A percentile compares a stretch with the other conserved stretches of the same genome.
phyloP scores from a whole-genome alignment of 2,888 invertebrate genomes.

The Vandiemenella viatica region DNA sequence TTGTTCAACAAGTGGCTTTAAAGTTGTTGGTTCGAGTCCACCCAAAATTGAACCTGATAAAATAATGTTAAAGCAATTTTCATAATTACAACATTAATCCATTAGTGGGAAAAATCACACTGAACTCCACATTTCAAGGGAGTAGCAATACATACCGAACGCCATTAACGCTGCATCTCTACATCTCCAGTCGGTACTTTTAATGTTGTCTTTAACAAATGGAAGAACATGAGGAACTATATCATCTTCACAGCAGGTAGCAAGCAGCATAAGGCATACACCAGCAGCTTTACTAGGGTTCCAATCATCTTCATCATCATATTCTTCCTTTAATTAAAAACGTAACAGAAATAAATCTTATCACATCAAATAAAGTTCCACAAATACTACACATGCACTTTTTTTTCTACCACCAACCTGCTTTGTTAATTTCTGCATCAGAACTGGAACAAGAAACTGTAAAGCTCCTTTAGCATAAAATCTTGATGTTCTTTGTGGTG shows the following conservation, averaged over 20 bases:
- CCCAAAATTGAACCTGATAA: slow-evolving; percentile 55
- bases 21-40: slow-evolving; percentile 70
- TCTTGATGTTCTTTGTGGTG: slow-evolving; percentile 82
- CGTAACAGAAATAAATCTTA: background rate
- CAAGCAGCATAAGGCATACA: slow-evolving; percentile 93
- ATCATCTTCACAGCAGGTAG: slow-evolving; percentile 93
- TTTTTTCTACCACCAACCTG: slow-evolving; percentile 3
- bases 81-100: background rate
- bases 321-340: slow-evolving; percentile 47
- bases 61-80: background rate
- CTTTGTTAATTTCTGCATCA: slow-evolving; percentile 68
- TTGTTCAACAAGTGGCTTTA: slow-evolving; percentile 88
- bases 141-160: slow-evolving; percentile 70
- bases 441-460: slow-evolving; percentile 83
- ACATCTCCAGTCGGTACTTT: slow-evolving; percentile 79
- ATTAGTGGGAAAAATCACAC: background rate
- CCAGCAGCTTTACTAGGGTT: slow-evolving; percentile 98
- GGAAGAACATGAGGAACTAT: slow-evolving; percentile 92
- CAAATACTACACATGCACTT: background rate
- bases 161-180: slow-evolving; percentile 98
- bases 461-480: slow-evolving; percentile 98
- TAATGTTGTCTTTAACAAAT: slow-evolving; percentile 90
- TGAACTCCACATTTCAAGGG: background rate
- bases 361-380: background rate
- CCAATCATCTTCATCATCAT: slow-evolving; percentile 98